Evolutionary conservation across 2,797 vertebrate species (phyloP), one percentile per base, ranked within the genome.

Genomic region (Thripadectes ignobilis): DNA sequence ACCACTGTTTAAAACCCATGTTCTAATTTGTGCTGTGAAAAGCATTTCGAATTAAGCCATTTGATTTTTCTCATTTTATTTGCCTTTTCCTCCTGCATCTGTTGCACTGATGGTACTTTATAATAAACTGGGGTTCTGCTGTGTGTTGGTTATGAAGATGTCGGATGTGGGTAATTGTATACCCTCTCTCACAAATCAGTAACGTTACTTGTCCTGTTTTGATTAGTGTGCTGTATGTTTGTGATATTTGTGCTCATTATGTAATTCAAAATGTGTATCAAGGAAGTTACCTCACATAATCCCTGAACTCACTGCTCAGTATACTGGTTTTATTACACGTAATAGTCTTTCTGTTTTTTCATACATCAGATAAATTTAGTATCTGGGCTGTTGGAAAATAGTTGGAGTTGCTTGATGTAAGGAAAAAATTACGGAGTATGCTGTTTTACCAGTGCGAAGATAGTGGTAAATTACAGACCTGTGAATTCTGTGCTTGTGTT

Each of bases 271-370:
- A 74, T 1, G 3, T 38, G 10, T 81, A 24, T 82, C 39, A 54
- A 62, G 30, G 65, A 81, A 79, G 46, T 34, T 77, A 45, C 45
- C 62, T 80, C 34, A 71, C 23, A 20, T 77, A 84, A 88, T 84
- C 59, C 0, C n/a, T 54, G 8, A 85, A 38, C 29, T 52, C 0
- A 43, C 12, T n/a, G 41, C 19, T 69, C 10, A 1, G 0, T 57
- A 22, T 68, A 14, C 16, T 76, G n/a, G 13, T 69, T 74, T 75
- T 72, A 19, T 55, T 86, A 4, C 12, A 52, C 30, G 6, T 7
- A 43, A 18, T 58, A 73, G 38, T 69, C 7, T 79, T 51, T 58
- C 22, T 85, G 21, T 59, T 63, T 71, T 85, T 77, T 71, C 14
- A 0, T 38, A 10, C 27, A 27, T 76, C 41, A 78, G 14, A 80